phyloP scores from a whole-genome alignment of 2,888 invertebrate species.

The Calameuta idolon region DNA sequence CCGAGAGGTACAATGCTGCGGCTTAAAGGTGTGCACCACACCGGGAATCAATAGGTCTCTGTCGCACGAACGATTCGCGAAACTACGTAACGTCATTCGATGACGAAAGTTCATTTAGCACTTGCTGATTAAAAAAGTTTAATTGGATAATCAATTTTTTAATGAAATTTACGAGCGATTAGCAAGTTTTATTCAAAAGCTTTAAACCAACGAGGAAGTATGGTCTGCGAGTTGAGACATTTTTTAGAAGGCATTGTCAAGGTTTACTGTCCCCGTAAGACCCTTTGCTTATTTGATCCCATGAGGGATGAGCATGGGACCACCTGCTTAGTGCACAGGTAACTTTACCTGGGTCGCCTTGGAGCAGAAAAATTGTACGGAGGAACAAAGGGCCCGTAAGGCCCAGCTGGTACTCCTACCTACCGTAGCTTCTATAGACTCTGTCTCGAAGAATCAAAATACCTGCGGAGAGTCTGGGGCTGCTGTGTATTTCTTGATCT shows the following conservation, averaged over 20 bases:
- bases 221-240: not conserved
- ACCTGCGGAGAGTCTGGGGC: not conserved
- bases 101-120: not conserved
- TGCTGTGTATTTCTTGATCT: not conserved
- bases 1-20: not conserved
- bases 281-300: not conserved
- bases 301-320: slow-evolving; percentile 8
- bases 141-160: not conserved
- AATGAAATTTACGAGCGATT: not conserved
- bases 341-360: slow-evolving; percentile 23
- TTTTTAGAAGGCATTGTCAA: not conserved
- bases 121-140: not conserved
- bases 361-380: slow-evolving; percentile 12
- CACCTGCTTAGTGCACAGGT: slow-evolving; percentile 26
- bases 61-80: not conserved
- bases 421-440: not conserved
- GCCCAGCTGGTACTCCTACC: slow-evolving; percentile 20
- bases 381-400: slow-evolving; percentile 22
- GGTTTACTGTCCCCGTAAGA: not conserved
- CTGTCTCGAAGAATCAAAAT: not conserved
- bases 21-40: not conserved
- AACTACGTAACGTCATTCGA: not conserved
- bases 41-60: not conserved
- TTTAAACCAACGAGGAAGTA: not conserved
- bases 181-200: not conserved